Conservation (phyloP, 2,797 vertebrate species). For the Psittacula echo region DNA sequence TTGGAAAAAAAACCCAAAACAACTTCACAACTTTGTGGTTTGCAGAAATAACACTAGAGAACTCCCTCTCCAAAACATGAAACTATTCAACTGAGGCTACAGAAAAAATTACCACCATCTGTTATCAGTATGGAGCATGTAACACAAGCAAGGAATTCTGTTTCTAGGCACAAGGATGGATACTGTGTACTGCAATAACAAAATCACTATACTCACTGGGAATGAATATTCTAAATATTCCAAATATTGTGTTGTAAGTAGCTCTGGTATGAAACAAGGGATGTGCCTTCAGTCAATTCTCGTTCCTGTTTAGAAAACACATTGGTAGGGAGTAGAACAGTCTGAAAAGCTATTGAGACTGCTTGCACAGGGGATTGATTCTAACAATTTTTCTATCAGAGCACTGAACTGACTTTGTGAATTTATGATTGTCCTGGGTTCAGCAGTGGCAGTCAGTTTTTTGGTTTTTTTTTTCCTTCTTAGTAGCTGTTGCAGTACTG, state of each 20-base stretch:
- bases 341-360: background rate
- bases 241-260: slow-evolving; percentile 33
- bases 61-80: background rate
- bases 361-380: background rate
- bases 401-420: background rate
- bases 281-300: background rate
- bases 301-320: background rate
- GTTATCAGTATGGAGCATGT: slow-evolving; percentile 22
- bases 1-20: background rate
- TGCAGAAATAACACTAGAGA: slow-evolving; percentile 44
- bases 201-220: background rate
- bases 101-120: slow-evolving; percentile 49
- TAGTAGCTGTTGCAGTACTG: no score
- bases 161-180: slow-evolving; percentile 42
- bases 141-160: slow-evolving; percentile 36
- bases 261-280: background rate
- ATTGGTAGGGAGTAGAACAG: background rate
- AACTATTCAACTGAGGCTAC: slow-evolving; percentile 13
- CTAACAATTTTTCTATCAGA: background rate
- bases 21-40: background rate
- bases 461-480: no score
- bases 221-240: slow-evolving; percentile 7
- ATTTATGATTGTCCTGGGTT: background rate
- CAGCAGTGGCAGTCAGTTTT: no score
- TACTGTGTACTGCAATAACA: background rate